Conservation (phyloP, 2,113 vertebrate genomes). For the Etia nguti region DNA sequence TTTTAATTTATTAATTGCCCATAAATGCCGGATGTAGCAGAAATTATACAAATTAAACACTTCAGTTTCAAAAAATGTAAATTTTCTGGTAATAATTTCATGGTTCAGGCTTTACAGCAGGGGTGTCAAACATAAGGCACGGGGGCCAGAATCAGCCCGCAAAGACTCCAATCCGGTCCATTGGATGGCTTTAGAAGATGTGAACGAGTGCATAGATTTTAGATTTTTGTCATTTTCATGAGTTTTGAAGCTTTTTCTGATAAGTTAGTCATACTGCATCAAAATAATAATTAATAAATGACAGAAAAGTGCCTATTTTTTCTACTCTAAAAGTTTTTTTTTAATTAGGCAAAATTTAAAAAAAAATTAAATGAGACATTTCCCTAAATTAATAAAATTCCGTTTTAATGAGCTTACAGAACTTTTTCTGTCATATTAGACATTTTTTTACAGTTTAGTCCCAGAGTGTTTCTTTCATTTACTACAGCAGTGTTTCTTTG, state of each 20-base stretch:
- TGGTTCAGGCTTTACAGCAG: too few relatives aligned
- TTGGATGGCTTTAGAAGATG: too few relatives aligned
- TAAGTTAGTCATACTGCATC: background rate
- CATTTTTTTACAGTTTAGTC: background rate
- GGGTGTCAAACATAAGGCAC: too few relatives aligned
- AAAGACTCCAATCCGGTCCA: too few relatives aligned
- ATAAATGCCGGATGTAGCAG: too few relatives aligned
- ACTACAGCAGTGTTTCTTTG: background rate
- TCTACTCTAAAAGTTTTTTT: background rate
- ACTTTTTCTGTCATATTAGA: background rate
- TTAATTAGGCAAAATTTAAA: background rate
- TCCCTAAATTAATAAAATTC: background rate
- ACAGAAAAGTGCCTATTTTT: background rate
- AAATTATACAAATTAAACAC: too few relatives aligned
- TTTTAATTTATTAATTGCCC: too few relatives aligned
- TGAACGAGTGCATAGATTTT: too few relatives aligned
- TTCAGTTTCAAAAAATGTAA: too few relatives aligned
- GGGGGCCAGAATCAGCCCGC: too few relatives aligned
- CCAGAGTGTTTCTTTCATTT: background rate
- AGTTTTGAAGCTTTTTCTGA: background rate
- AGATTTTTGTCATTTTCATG: fast-evolving
- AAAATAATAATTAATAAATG: background rate
- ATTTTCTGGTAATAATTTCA: too few relatives aligned
- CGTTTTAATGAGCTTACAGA: background rate
- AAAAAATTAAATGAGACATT: background rate